Percentiles rank a stretch among this genome's conserved stretches.
Conservation (phyloP, 2,113 vertebrate genomes). For the Zosterops pallidus region DNA sequence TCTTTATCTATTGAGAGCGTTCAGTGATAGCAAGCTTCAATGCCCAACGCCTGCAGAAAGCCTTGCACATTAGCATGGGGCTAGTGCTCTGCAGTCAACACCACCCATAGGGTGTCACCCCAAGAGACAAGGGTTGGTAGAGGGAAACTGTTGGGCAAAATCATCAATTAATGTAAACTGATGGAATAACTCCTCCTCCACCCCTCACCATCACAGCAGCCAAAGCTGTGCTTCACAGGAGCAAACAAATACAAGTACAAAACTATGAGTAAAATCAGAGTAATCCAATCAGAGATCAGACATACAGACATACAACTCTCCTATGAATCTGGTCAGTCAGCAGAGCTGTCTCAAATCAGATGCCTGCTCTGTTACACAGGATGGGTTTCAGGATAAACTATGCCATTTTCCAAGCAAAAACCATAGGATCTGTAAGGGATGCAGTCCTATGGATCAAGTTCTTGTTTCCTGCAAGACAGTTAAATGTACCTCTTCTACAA, state of each 20-base stretch:
- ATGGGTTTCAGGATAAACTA: neutral
- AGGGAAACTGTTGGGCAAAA: neutral
- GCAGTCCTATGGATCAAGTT: neutral
- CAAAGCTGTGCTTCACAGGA: neutral
- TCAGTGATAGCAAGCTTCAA: neutral
- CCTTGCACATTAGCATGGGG: neutral
- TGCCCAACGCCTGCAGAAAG: neutral
- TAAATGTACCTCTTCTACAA: neutral
- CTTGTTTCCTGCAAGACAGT: neutral
- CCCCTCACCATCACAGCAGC: neutral
- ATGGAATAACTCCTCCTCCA: neutral
- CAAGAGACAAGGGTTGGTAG: neutral
- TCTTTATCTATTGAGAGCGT: neutral
- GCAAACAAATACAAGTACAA: neutral
- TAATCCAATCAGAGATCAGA: neutral
- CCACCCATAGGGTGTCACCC: neutral
- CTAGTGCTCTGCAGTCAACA: neutral
- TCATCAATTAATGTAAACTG: neutral
- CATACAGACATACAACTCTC: neutral
- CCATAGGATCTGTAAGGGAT: neutral
- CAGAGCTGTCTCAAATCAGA: neutral
- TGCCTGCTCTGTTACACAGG: neutral
- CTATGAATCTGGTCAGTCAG: neutral
- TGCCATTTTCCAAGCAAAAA: neutral
- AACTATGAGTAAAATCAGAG: neutral